Evolutionary conservation across 2,797 vertebrate species (phyloP), one percentile per base, ranked within the genome.

Genomic region (Rhinophrynus dorsalis): DNA sequence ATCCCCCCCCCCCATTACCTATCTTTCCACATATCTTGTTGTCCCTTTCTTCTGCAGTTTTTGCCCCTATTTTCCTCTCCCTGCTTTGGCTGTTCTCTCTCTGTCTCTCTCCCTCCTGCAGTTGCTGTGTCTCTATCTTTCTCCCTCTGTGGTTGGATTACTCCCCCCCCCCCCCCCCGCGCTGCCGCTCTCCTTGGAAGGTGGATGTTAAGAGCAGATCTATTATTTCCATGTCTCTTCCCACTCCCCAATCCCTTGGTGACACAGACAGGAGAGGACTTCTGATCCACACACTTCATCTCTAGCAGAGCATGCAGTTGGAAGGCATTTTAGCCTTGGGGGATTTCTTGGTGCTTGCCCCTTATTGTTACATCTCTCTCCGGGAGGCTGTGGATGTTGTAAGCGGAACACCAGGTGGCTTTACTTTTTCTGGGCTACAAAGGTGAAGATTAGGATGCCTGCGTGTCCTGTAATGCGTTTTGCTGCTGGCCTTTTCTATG

Each of bases 241-340:
- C 33, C 20, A 37, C 20, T 38, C 21, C 3, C 11, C 23, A 20
- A 48, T 56, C 29, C 50, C 29, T n/a, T 40, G 48, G 30, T 54
- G 67, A 69, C 59, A 45, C 29, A 63, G 67, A 62, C 38, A 40
- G 12, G 21, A 15, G 55, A 59, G 23, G 21, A 51, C 67, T 26
- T 72, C 27, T 64, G 60, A 51, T 71, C 52, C 15, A 6, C 60
- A 58, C 51, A 57, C 52, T 57, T 55, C 17, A 56, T 57, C 50
- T 56, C 68, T 32, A 17, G 29, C 52, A n/a, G 59, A 40, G 68
- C 40, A 40, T 32, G 61, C 61, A 40, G 23, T 33, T 51, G 26
- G 44, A 42, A 58, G 61, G 42, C 68, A 45, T 47, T 72, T 65
- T 65, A 47, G 61, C 68, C 68, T 58, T 17, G 21, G 60, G 60